A percentile compares a stretch with the other conserved stretches of the same genome.
These are phyloP conservation scores for Nomada lathburiana DNA, from an alignment of 2,888 invertebrate species.

Conservation along the genomic window DNA sequence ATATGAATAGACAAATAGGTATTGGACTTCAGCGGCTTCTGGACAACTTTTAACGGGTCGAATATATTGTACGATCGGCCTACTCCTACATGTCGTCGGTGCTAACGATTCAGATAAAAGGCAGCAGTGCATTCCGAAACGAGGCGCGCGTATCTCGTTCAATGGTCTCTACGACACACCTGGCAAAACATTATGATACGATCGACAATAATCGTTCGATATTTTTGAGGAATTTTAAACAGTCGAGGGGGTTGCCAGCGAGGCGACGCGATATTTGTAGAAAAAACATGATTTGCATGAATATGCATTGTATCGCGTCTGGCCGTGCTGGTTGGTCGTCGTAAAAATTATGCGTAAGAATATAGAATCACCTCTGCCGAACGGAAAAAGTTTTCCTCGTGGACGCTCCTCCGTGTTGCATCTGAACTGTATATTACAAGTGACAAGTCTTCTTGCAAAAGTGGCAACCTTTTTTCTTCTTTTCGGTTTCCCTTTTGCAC, in stretches of 20 bases:
- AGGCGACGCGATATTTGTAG: neutral
- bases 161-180: constrained; percentile 2
- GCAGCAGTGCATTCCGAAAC: neutral
- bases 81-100: too few species aligned
- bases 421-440: constrained; percentile 14
- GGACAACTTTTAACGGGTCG: neutral
- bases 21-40: neutral
- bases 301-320: neutral
- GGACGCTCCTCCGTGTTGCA: neutral
- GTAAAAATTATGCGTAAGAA: constrained; percentile 11
- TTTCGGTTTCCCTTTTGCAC: too few species aligned
- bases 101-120: constrained; percentile 2
- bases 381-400: constrained; percentile 11
- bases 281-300: neutral
- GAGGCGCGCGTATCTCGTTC: neutral
- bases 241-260: neutral
- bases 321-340: neutral
- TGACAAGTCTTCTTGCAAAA: constrained; percentile 5
- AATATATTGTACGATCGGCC: neutral
- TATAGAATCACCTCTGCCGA: constrained; percentile 9
- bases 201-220: constrained; percentile 2
- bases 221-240: constrained; percentile 3
- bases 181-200: constrained; percentile 27
- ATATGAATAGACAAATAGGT: neutral
- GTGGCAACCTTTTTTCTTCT: constrained; percentile 9